Percentiles rank a stretch among this genome's conserved stretches.
Evolutionary conservation across 2,888 invertebrate species (phyloP).

Genomic region (Dexiosoma caninum): DNA sequence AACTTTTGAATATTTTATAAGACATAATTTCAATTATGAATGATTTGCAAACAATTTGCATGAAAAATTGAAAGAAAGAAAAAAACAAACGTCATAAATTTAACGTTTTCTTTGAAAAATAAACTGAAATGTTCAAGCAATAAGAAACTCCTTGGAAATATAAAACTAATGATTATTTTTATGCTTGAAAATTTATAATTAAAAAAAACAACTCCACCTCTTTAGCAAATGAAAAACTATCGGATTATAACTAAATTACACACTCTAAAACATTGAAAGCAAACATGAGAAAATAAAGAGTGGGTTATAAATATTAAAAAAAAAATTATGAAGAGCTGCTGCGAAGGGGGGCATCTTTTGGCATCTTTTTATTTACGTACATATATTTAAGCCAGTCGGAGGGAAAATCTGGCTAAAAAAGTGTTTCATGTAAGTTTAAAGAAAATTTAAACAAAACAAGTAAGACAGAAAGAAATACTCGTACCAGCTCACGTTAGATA

Average conservation of each 20-base stretch:
- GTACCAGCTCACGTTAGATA: conserved; percentile 11
- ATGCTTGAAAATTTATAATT: conserved; percentile 38
- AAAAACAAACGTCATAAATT: conserved; percentile 18
- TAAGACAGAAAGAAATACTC: no score
- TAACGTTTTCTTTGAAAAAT: not conserved
- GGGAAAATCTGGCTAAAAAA: conserved; percentile 14
- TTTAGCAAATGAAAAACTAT: conserved; percentile 14
- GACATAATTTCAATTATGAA: not conserved
- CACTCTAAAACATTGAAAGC: conserved; percentile 3
- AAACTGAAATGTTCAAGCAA: conserved; percentile 9
- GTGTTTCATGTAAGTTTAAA: not conserved
- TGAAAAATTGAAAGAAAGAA: not conserved
- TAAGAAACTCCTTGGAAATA: conserved; percentile 30
- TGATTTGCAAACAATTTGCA: not conserved
- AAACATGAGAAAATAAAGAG: not conserved
- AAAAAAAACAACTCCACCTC: conserved; percentile 27
- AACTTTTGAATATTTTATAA: not conserved
- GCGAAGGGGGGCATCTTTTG: not conserved
- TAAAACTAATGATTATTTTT: conserved; percentile 51
- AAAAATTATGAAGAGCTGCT: not conserved
- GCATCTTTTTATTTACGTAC: not conserved
- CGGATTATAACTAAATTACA: conserved; percentile 24
- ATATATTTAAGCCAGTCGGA: not conserved
- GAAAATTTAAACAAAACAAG: not conserved
- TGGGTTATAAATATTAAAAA: conserved; percentile 32